Evolutionary conservation across 2,888 invertebrate genomes (phyloP).

Genomic region (Hyppa rectilinea): DNA sequence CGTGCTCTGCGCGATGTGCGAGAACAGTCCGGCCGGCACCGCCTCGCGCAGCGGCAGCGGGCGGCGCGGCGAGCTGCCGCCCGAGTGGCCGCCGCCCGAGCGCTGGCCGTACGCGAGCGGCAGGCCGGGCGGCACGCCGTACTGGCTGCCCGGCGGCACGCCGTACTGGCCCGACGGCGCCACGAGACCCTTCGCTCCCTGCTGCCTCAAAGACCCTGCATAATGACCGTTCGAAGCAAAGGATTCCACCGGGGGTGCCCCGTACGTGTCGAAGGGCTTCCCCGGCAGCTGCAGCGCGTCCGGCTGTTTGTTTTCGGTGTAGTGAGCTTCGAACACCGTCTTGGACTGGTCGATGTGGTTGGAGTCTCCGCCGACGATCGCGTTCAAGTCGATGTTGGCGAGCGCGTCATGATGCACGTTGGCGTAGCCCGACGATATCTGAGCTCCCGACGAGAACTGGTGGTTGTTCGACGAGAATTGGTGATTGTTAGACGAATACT

Average conservation of each 20-base stretch:
- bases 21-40: conserved; percentile 93
- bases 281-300: conserved; percentile 71
- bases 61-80: conserved; percentile 87
- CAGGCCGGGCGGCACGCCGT: conserved; percentile 84
- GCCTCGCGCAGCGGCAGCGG: conserved; percentile 94
- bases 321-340: conserved; percentile 88
- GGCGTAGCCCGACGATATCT: conserved; percentile 84
- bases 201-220: conserved; percentile 80
- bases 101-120: conserved; percentile 85
- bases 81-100: conserved; percentile 85
- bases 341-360: conserved; percentile 88
- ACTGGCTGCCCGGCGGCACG: conserved; percentile 90
- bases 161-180: conserved; percentile 92
- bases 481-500: conserved; percentile 34
- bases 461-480: conserved; percentile 36
- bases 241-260: conserved; percentile 86
- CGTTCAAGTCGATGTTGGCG: conserved; percentile 83
- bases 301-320: conserved; percentile 80
- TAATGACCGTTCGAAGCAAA: conserved; percentile 85
- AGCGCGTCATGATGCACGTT: conserved; percentile 87
- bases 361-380: conserved; percentile 85
- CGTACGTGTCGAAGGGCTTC: conserved; percentile 81
- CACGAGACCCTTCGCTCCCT: conserved; percentile 89
- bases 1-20: conserved; percentile 92
- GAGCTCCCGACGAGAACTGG: conserved; percentile 67